Percentiles rank a stretch among this genome's conserved stretches.
These are phyloP conservation scores for Drosophila glabriapex DNA, from an alignment of 2,888 invertebrate species.

Conservation along the genomic window DNA sequence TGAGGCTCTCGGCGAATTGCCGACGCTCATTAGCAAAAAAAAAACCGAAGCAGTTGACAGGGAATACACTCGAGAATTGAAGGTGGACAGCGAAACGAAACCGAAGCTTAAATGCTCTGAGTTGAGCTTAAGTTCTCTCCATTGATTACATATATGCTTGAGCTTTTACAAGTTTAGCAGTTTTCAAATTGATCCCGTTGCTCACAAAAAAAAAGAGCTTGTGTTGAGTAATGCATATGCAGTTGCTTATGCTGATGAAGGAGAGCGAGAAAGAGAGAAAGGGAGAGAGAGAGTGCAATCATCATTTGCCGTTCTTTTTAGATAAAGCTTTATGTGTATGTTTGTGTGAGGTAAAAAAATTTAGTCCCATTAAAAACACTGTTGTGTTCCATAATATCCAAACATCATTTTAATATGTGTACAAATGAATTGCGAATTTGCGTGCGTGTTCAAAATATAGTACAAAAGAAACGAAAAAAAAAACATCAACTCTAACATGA, in stretches of 20 bases:
- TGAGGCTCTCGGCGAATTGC: constrained; percentile 62
- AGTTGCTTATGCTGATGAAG: constrained; percentile 15
- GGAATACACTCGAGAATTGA: constrained; percentile 29
- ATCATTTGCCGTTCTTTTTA: constrained; percentile 3
- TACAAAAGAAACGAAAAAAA: constrained; percentile 15
- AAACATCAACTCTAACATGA: neutral
- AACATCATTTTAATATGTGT: constrained; percentile 53
- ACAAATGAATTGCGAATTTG: constrained; percentile 59
- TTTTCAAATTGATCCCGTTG: constrained; percentile 14
- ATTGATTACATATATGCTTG: neutral
- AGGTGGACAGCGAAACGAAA: constrained; percentile 6
- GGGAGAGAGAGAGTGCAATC: neutral
- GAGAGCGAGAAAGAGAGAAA: neutral
- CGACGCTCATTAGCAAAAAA: constrained; percentile 56
- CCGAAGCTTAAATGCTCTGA: constrained; percentile 44
- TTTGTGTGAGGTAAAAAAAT: constrained; percentile 6
- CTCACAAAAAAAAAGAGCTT: constrained; percentile 8
- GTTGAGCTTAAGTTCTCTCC: neutral
- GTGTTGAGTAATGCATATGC: constrained; percentile 13
- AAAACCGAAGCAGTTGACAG: constrained; percentile 65
- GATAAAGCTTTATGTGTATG: constrained; percentile 9
- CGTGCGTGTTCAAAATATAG: constrained; percentile 40
- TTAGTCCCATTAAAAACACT: constrained; percentile 38
- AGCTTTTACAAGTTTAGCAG: constrained; percentile 1
- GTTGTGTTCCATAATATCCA: constrained; percentile 24